Base-by-base conservation (phyloP, 2,888 invertebrate species). In the Rhagonycha fulva region DNA sequence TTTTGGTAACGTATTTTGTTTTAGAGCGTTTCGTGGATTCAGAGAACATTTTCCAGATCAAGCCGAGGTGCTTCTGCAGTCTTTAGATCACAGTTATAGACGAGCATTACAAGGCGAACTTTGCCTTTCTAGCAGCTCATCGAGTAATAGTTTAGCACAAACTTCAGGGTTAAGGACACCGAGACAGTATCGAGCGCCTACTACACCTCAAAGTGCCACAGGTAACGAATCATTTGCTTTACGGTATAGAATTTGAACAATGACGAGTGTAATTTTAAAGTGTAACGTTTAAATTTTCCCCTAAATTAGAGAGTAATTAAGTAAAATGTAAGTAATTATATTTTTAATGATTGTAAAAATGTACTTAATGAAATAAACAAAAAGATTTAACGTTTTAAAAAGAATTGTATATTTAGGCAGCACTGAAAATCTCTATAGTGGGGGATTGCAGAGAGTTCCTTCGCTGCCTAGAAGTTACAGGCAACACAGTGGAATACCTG, bases 1-100 rank as follows among this genome's bases (percentile, higher is more conserved):
- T 3, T 19, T 10, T 19, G 0, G 9, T 10, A 62, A 1, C 1
- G 14, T 9, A 4, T 66, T 66, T 66, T n/a, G 0, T 66, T 66
- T 7, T 9, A 96, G 96, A 85, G 96, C 97, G n/a, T 98, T 93
- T 88, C 94, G 95, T 92, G 93, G 94, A 14, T 98, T 96, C 89
- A 93, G 94, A 72, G 93, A 94, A 2, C 95, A 96, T 85, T 98
- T 98, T 89, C 96, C 96, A 0, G 95, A 95, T 2, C 94, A 96
- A 82, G 98, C 98, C 0, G 98, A 98, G 79, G 90, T 91, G 26
- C 89, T 99, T 80, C 92, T 98, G 83, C 91, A 93, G 72, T 92
- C 94, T 0, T 90, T 99, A 70, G 99, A 99, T 85, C 91, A 94
- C 1, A 92, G 90, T 70, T 93, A 94, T 85, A 92, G 94, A 86